These are phyloP conservation scores for Napeogenes sylphis DNA, from an alignment of 2,888 invertebrate species.

Conservation along the genomic window DNA sequence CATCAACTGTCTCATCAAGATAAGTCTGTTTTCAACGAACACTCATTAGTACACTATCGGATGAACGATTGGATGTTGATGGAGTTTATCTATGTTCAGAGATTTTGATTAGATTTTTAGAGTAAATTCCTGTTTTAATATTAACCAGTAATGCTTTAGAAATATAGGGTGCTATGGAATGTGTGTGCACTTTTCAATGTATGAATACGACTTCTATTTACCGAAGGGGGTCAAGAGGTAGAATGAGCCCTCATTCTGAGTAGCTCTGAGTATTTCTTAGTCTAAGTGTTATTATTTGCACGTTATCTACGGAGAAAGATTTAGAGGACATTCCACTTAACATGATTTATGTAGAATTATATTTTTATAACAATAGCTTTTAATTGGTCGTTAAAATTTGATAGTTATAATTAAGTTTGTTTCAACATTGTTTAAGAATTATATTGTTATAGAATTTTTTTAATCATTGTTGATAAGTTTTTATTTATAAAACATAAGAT, in stretches of 20 bases:
- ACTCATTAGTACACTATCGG: conserved; percentile 68
- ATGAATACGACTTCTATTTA: not conserved
- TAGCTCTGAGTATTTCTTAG: conserved; percentile 1
- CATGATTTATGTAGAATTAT: not conserved
- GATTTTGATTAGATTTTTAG: conserved; percentile 54
- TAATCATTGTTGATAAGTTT: not conserved
- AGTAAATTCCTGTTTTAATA: too few relatives aligned
- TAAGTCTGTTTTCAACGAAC: conserved; percentile 68
- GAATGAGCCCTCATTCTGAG: not conserved
- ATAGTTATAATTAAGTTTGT: conserved; percentile 3
- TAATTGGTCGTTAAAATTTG: conserved; percentile 1
- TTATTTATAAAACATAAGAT: not conserved
- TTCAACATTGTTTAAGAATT: conserved; percentile 5
- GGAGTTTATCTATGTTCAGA: conserved; percentile 54
- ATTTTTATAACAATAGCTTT: not conserved
- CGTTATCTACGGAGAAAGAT: conserved; percentile 1
- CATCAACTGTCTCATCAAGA: conserved; percentile 69
- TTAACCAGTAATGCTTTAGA: too few relatives aligned
- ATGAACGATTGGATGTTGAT: conserved; percentile 64
- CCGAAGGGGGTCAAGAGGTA: conserved; percentile 1
- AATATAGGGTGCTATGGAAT: too few relatives aligned
- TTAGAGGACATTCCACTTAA: not conserved
- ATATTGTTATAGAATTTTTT: not conserved
- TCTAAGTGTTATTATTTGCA: conserved; percentile 4
- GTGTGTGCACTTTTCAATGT: conserved; percentile 1